These are phyloP conservation scores for Florisuga fusca DNA, from an alignment of 2,797 vertebrate species.

Conservation along the genomic window DNA sequence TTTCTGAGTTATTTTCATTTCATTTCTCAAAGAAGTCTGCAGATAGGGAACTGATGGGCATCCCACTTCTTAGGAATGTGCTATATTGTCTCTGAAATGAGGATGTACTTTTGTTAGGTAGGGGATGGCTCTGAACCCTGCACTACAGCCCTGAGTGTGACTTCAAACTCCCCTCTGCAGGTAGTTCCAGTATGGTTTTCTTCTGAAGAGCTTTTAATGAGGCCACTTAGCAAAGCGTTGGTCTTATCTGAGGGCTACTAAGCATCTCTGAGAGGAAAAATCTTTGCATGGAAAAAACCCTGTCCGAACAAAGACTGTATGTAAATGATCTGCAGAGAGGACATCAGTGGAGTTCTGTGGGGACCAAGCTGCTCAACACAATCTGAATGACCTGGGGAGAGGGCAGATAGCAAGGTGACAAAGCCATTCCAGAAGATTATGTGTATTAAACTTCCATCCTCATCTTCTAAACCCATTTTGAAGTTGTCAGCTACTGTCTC, in stretches of 20 bases:
- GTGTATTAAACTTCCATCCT: background rate
- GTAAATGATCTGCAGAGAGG: background rate
- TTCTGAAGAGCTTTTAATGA: background rate
- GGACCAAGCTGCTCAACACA: rapidly evolving
- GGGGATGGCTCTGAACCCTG: background rate
- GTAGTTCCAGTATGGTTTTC: background rate
- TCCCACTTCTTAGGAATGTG: background rate
- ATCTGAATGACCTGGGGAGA: background rate
- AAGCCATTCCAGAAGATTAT: background rate
- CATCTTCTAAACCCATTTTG: background rate
- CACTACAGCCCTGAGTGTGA: background rate
- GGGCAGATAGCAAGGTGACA: background rate
- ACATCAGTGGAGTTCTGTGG: background rate
- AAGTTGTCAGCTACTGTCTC: background rate
- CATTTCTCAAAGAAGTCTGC: background rate
- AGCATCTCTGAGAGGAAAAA: background rate
- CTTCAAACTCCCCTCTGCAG: background rate
- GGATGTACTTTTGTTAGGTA: background rate
- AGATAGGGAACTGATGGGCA: background rate
- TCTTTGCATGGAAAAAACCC: background rate
- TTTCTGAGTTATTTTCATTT: background rate
- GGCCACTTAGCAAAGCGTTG: background rate
- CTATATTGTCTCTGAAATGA: background rate
- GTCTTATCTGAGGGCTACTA: background rate
- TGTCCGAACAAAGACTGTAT: background rate